These are phyloP conservation scores for Saxidomus purpurata DNA, from an alignment of 1,140 invertebrate genomes.

Conservation along the genomic window DNA sequence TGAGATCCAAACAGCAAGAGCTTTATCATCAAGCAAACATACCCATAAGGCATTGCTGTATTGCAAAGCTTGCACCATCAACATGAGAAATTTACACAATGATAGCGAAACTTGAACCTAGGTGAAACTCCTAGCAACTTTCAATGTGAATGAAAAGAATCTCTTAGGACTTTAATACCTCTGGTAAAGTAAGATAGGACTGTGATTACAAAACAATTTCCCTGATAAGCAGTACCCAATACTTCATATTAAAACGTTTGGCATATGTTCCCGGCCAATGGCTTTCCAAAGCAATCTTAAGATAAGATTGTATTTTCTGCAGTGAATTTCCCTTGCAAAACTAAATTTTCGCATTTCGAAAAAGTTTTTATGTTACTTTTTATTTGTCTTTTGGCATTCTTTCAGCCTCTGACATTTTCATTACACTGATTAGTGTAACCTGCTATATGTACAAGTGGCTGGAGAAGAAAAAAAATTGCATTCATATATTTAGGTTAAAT, in stretches of 20 bases:
- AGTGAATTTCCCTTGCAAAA: conserved; percentile 17
- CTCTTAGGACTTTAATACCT: conserved; percentile 64
- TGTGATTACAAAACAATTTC: conserved; percentile 68
- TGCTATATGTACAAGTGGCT: background rate
- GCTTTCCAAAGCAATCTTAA: conserved; percentile 56
- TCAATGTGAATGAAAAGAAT: conserved; percentile 62
- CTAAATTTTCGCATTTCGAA: conserved; percentile 29
- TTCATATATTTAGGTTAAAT: conserved; percentile 22
- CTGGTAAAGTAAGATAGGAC: conserved; percentile 58
- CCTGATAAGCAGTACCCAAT: conserved; percentile 58
- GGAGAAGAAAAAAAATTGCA: conserved; percentile 3
- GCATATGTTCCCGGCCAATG: conserved; percentile 58
- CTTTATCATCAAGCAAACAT: conserved; percentile 65
- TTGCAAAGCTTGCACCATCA: conserved; percentile 42
- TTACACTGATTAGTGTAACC: conserved; percentile 39
- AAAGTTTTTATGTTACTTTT: conserved; percentile 38
- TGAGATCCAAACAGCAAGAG: background rate
- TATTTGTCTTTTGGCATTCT: conserved; percentile 46
- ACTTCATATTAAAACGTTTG: conserved; percentile 64
- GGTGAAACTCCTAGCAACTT: conserved; percentile 65
- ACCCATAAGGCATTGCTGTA: conserved; percentile 50
- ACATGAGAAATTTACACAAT: conserved; percentile 60
- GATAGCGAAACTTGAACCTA: conserved; percentile 62
- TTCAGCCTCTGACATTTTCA: conserved; percentile 60
- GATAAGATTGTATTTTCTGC: conserved; percentile 67